These are phyloP conservation scores for Anas flavirostris DNA, from an alignment of 2,797 vertebrate genomes.

Conservation along the genomic window DNA sequence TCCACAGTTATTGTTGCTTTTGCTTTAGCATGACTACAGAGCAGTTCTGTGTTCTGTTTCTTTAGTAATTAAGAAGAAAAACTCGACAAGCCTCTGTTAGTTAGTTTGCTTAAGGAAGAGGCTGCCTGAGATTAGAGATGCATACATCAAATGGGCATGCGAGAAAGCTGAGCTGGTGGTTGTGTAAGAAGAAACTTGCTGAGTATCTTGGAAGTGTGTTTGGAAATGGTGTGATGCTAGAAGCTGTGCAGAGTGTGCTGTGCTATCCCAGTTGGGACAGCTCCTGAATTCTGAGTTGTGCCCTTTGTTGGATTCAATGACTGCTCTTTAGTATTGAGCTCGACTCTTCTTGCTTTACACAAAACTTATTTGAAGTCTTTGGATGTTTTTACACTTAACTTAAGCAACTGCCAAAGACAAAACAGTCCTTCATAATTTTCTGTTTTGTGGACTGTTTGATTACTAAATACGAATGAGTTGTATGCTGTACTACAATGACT, in stretches of 20 bases:
- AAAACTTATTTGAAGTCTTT: background rate
- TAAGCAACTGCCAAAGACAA: background rate
- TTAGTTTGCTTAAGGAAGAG: background rate
- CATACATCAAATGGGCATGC: accelerated
- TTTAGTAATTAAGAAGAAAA: background rate
- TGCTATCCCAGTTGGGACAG: background rate
- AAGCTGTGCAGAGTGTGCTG: background rate
- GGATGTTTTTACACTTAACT: background rate
- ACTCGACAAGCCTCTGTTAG: accelerated
- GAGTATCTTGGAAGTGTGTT: accelerated
- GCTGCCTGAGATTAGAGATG: background rate
- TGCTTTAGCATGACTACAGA: background rate
- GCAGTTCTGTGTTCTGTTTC: background rate
- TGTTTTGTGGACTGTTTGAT: background rate
- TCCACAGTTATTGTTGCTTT: background rate
- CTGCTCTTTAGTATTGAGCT: background rate
- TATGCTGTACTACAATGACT: background rate
- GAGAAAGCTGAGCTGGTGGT: background rate
- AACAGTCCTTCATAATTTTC: background rate
- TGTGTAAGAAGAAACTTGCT: background rate
- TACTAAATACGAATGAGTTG: background rate
- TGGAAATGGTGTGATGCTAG: background rate
- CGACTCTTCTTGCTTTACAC: background rate
- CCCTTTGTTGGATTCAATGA: background rate
- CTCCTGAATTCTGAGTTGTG: background rate